Conservation (phyloP, 1,140 invertebrate genomes). For the Drosophila subpulchrella region DNA sequence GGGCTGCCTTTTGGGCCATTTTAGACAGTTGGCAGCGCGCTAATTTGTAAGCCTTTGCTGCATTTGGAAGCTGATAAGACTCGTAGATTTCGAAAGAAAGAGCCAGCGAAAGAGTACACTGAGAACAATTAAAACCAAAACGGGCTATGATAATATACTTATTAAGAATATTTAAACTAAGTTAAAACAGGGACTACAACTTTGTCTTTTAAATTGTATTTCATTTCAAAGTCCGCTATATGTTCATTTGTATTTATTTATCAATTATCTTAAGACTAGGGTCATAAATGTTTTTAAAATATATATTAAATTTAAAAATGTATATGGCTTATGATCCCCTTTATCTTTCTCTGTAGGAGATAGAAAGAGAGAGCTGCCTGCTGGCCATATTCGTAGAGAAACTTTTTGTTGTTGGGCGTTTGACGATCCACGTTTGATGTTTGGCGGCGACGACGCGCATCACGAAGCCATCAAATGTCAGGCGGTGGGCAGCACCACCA, state of each 20-base stretch:
- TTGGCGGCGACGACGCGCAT: constrained; percentile 64
- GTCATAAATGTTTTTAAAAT: not conserved
- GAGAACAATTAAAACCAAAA: not conserved
- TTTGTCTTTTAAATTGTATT: no score
- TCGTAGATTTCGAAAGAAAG: constrained; percentile 51
- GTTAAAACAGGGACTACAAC: no score
- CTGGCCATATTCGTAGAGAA: constrained; percentile 77
- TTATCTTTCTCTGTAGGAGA: constrained; percentile 6
- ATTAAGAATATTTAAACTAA: no score
- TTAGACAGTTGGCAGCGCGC: constrained; percentile 79
- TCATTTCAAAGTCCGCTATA: no score
- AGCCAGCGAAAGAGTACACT: constrained; percentile 2
- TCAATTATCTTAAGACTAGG: no score
- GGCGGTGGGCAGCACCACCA: constrained; percentile 51
- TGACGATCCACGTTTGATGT: constrained; percentile 75
- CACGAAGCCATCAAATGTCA: constrained; percentile 80
- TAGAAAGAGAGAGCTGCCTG: constrained; percentile 43
- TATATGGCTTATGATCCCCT: not conserved
- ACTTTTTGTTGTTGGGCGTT: constrained; percentile 72
- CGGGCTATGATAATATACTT: no score
- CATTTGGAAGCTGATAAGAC: constrained; percentile 77
- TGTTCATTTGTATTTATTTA: no score
- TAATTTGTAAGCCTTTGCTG: constrained; percentile 78
- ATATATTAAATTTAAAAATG: not conserved
- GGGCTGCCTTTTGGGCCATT: constrained; percentile 73